Conservation (phyloP, 2,113 vertebrate genomes). For the Corythoichthys haematopterus region DNA sequence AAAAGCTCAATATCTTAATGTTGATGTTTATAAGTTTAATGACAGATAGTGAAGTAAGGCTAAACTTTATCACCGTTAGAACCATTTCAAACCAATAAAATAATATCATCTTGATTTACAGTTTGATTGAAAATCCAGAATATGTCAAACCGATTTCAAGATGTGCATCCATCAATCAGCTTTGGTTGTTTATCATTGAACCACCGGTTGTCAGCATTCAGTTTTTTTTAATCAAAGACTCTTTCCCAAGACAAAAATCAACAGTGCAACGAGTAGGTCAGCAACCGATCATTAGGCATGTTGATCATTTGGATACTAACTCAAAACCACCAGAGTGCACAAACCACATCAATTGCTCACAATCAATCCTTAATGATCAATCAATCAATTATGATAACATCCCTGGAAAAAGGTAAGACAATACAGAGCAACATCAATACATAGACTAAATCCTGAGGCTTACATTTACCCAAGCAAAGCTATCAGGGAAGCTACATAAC, state of each 20-base stretch:
- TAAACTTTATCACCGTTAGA: background rate
- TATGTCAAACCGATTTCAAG: background rate
- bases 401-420: background rate
- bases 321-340: background rate
- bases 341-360: background rate
- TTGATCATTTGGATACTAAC: background rate
- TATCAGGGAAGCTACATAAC: background rate
- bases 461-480: background rate
- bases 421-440: background rate
- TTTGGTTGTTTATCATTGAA: background rate
- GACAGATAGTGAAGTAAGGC: background rate
- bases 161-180: background rate
- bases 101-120: background rate
- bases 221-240: background rate
- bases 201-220: background rate
- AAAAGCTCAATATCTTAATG: background rate
- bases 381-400: background rate
- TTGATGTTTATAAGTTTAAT: background rate
- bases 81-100: background rate
- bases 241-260: background rate
- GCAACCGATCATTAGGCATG: background rate
- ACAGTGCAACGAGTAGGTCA: background rate
- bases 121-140: background rate
- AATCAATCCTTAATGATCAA: background rate
- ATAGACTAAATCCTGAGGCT: background rate